Evolutionary conservation across 1,140 invertebrate genomes (phyloP), one percentile per base, ranked within the genome.

Genomic region (Lordiphosa mommai): DNA sequence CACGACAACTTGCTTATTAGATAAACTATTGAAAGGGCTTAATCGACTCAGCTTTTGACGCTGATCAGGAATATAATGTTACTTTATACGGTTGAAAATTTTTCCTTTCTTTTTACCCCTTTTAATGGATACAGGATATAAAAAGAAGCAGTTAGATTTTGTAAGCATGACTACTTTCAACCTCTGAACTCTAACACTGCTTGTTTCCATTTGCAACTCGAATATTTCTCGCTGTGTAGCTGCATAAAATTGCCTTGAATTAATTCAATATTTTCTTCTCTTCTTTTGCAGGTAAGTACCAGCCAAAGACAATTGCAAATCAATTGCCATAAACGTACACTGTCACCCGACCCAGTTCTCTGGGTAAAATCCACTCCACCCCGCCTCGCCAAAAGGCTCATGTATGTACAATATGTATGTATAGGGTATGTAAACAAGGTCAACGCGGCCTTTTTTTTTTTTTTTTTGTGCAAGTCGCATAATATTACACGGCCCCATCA

Each of bases 271-370:
- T 38, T 53, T 38, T 60, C 37, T 59, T 36, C 58, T 61, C 67
- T 41, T 76, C 68, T 36, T 82, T 84, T 53, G n/a, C 77, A 82
- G 77, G 77, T 82, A 82, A 82, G 77, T 82, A 72, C 61, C 23
- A 71, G 43, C n/a, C 41, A 51, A 48, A 41, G 50, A 34, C 32
- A 48, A 70, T 50, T 51, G 53, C 65, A 65, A 57, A 65, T 68
- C 57, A 65, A 46, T 59, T 49, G 56, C 57, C 49, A 47, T 61
- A 82, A 72, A 68, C 68, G 72, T 67, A 43, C 51, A 41, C 53
- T 84, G 77, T 80, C 76, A 76, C 72, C 77, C 77, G 76, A 74
- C 76, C 72, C 77, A 72, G 61, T 76, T 80, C 46, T 33, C 49
- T 58, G 27, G 53, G 46, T 47, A 47, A 48, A 57, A 57, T 33